Evolutionary conservation across 2,888 invertebrate species (phyloP), one percentile per base, ranked within the genome.

Genomic region (Mesoligia furuncula): DNA sequence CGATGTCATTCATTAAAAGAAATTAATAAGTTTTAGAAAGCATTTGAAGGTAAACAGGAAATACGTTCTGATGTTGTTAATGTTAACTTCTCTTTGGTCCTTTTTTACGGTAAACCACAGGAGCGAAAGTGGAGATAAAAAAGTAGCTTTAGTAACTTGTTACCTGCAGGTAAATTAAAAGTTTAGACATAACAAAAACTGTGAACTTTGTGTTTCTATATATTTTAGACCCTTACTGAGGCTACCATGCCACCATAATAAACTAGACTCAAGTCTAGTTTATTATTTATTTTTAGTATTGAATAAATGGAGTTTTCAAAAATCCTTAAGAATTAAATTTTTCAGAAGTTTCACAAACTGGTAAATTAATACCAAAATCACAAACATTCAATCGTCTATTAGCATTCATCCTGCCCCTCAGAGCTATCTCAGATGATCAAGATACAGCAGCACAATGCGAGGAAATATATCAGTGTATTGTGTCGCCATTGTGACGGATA

Each of bases 401-500:
- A 36, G 13, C 51, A 83, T 83, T 83, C 69, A 72, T 67, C 31
- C 59, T 67, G 73, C 68, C 78, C 77, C 76, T 77, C 80, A 36
- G 70, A 64, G 61, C 24, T 74, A 84, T 86, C 83, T 83, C 17
- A 67, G 86, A 86, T 86, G 72, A 86, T 83, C 84, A 59, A 45
- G 77, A 83, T 78, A 83, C 70, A 72, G 65, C 42, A 42, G 62
- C 75, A 87, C 86, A 84, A 86, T 72, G 84, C 48, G 59, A 59
- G 45, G 77, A 81, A 81, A 80, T 80, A 70, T 75, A 86, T 81
- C 48, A 80, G 57, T 66, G 81, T 79, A 87, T 88, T 88, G 84
- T 84, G 77, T 61, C n/a, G 11, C 77, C 72, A 88, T 86, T 87
- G 86, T 88, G 77, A 79, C 75, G 68, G 72, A 77, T 84, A 73